Percentiles rank a stretch among this genome's conserved stretches.
Evolutionary conservation across 2,797 vertebrate species (phyloP).

Genomic region (Hafferia zeledoni): DNA sequence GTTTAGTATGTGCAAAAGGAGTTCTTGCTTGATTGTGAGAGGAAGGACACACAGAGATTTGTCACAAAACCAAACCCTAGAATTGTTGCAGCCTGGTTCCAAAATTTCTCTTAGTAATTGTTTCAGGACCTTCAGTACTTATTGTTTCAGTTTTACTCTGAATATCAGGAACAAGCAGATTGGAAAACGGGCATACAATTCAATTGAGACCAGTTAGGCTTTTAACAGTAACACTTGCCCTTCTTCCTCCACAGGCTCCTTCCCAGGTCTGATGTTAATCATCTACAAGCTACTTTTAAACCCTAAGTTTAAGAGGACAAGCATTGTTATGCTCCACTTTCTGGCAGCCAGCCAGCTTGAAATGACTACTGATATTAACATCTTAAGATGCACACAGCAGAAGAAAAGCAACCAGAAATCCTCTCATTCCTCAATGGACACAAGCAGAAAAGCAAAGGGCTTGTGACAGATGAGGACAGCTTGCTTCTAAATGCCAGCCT

Average conservation of each 20-base stretch:
- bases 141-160: neutral
- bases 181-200: neutral
- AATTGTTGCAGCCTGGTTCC: neutral
- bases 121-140: neutral
- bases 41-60: neutral
- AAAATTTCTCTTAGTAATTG: neutral
- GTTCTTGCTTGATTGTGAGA: neutral
- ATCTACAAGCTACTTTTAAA: slow-evolving; percentile 21
- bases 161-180: neutral
- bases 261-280: neutral
- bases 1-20: neutral
- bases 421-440: slow-evolving; percentile 8
- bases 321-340: neutral
- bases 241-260: neutral
- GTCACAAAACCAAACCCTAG: neutral
- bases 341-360: slow-evolving; percentile 37
- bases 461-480: neutral
- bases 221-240: neutral
- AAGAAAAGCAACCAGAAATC: slow-evolving; percentile 43
- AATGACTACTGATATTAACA: slow-evolving; percentile 30
- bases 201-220: neutral
- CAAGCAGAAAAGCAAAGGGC: neutral
- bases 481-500: neutral
- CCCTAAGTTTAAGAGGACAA: slow-evolving; percentile 41
- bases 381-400: neutral